Evolutionary conservation across 2,797 vertebrate genomes (phyloP).

Genomic region (Merluccius polli): DNA sequence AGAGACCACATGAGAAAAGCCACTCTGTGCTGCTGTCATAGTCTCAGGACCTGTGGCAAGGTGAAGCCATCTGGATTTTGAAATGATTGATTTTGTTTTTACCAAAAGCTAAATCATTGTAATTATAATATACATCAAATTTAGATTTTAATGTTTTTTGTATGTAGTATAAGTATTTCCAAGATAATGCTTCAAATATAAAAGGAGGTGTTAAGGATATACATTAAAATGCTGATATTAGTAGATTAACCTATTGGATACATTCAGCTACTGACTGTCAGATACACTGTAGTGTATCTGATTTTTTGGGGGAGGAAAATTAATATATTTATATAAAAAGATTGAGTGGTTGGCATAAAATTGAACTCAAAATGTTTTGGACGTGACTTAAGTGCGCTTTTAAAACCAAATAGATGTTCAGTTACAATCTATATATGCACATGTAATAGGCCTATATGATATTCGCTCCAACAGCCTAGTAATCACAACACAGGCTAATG

Average conservation of each 20-base stretch:
- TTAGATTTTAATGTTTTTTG: too few relatives aligned
- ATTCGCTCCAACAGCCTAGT: not conserved
- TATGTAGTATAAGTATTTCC: too few relatives aligned
- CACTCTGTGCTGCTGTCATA: slow-evolving; percentile 39
- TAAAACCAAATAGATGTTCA: too few relatives aligned
- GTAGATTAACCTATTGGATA: not conserved
- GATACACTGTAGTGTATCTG: too few relatives aligned
- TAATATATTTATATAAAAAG: too few relatives aligned
- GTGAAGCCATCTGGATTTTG: slow-evolving; percentile 4
- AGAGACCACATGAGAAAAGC: slow-evolving; percentile 45
- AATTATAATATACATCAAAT: not conserved
- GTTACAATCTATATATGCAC: not conserved
- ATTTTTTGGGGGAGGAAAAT: too few relatives aligned
- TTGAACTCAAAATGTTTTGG: too few relatives aligned
- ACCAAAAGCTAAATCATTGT: not conserved
- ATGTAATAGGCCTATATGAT: not conserved
- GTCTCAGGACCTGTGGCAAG: not conserved
- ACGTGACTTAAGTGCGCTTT: too few relatives aligned
- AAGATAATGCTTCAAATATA: too few relatives aligned
- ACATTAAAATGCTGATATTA: not conserved
- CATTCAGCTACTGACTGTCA: not conserved
- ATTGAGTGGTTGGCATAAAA: too few relatives aligned
- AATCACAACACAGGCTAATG: not conserved
- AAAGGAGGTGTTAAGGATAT: not conserved
- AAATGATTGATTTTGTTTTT: not conserved